A percentile compares a stretch with the other conserved stretches of the same genome.
phyloP scores from a whole-genome alignment of 2,113 vertebrate genomes.

The Nibea coibor region DNA sequence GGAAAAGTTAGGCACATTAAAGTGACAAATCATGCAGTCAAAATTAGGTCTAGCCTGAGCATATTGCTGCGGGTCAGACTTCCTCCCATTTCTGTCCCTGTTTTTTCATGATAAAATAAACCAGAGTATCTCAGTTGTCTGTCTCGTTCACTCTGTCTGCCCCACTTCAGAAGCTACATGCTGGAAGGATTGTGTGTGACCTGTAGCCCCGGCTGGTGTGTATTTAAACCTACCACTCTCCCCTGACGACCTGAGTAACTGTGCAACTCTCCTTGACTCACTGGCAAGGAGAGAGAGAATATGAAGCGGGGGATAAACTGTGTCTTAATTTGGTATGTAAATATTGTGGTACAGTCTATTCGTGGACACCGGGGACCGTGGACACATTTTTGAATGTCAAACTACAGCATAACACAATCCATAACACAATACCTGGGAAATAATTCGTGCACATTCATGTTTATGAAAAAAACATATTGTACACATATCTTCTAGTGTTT shows the following conservation, averaged over 20 bases:
- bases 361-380: slow-evolving; percentile 35
- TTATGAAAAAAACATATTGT: no score
- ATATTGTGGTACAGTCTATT: slow-evolving; percentile 66
- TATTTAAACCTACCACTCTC: slow-evolving; percentile 58
- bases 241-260: slow-evolving; percentile 4
- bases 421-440: no score
- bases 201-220: slow-evolving; percentile 46
- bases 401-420: slow-evolving; percentile 48
- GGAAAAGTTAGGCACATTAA: no score
- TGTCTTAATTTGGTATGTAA: slow-evolving; percentile 66
- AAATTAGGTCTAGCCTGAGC: not conserved
- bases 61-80: not conserved
- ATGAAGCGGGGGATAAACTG: slow-evolving; percentile 46
- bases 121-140: not conserved
- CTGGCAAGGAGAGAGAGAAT: slow-evolving; percentile 38
- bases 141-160: slow-evolving; percentile 36
- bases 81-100: not conserved
- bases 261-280: slow-evolving; percentile 34
- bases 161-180: slow-evolving; percentile 38
- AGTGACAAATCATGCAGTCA: not conserved
- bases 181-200: slow-evolving; percentile 53
- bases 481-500: no score
- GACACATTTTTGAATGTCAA: slow-evolving; percentile 11
- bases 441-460: no score
- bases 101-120: slow-evolving; percentile 21